Percentiles rank a stretch among this genome's conserved stretches.
Evolutionary conservation across 2,888 invertebrate genomes (phyloP).

Genomic region (Gymnosoma rotundatum): DNA sequence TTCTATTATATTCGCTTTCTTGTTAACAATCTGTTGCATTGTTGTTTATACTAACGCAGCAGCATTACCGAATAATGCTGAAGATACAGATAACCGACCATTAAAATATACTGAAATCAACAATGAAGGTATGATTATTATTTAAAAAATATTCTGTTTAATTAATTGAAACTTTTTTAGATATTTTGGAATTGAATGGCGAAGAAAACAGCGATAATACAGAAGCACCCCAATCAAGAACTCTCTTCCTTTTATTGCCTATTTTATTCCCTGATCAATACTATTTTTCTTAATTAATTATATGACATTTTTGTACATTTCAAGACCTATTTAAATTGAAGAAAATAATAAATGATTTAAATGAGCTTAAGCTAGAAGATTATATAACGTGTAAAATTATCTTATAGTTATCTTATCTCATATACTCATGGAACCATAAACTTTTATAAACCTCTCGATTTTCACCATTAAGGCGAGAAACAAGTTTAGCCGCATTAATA

Average conservation of each 20-base stretch:
- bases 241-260: constrained; percentile 57
- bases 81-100: background rate
- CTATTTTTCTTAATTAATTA: constrained; percentile 41
- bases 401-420: no score
- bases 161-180: constrained; percentile 16
- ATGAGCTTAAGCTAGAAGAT: no score
- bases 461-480: no score
- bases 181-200: background rate
- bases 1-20: constrained; percentile 33
- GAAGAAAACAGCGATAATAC: background rate
- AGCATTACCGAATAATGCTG: constrained; percentile 37
- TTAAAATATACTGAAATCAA: constrained; percentile 1
- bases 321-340: background rate
- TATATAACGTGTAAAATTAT: no score
- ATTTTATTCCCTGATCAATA: constrained; percentile 61
- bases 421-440: no score
- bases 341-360: constrained; percentile 10
- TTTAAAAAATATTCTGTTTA: background rate
- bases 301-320: background rate
- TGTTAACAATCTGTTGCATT: constrained; percentile 42
- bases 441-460: no score
- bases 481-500: no score
- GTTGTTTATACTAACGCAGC: constrained; percentile 47
- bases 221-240: constrained; percentile 44
- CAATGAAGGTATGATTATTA: constrained; percentile 25